Evolutionary conservation across 2,888 invertebrate genomes (phyloP), one percentile per base, ranked within the genome.

Genomic region (Campaea margaritaria): DNA sequence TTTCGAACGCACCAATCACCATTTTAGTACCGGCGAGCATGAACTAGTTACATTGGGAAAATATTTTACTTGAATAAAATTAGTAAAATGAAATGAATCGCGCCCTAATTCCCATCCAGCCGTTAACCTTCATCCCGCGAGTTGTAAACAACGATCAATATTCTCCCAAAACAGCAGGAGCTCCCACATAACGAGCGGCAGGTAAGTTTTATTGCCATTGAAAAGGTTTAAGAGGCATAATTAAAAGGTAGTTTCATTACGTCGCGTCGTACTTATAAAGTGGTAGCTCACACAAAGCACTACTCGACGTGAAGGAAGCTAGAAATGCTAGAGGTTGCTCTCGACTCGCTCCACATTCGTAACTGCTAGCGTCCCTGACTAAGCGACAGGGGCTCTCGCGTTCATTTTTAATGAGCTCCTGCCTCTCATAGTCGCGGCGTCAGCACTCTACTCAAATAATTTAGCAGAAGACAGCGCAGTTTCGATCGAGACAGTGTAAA

Each of bases 321-420:
- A 72, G 72, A 68, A 69, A 63, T 66, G 9, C 67, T 75, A 75
- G 72, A 70, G 75, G 62, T 50, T 67, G 64, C 82, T 74, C 82
- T 85, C 68, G 78, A 70, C 76, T 68, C 66, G 79, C 70, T 78
- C 86, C 70, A 84, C 75, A 82, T 83, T 76, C 77, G 65, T 62
- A 11, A 52, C 42, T 69, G 66, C 69, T 69, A 67, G 68, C 68
- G 13, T 55, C 68, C 70, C 70, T 67, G 70, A 68, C 75, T 78
- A 80, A 81, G 78, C 75, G 74, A 73, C 75, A 75, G 60, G 68
- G 44, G 50, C 51, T 51, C 72, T 74, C 68, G 62, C 57, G 64
- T 79, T 76, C 74, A 82, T 80, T 83, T 81, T 84, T 86, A 86
- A 87, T 78, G 82, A 82, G 75, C 74, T 42, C 67, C 58, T 68